Evolutionary conservation across 1,140 invertebrate species (phyloP), one percentile per base, ranked within the genome.

Genomic region (Camponotus floridanus): DNA sequence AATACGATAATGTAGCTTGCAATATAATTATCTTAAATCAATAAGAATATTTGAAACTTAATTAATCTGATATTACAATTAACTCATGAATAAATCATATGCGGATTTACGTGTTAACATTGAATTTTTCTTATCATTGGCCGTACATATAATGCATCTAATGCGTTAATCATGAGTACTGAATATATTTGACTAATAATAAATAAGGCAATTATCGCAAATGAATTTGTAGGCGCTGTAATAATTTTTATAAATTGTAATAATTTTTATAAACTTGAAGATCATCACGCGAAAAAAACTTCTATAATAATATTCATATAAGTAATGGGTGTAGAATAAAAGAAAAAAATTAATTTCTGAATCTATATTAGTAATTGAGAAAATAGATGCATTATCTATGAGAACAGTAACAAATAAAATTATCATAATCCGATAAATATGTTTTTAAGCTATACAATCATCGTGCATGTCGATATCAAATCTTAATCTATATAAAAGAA

Each of bases 11-110:
- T 31, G 13, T 57, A 42, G 6, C 33, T 6, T 42, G 68, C 15
- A 15, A 3, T 8, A 0, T n/a, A 70, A 79, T 2, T 61, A 33
- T 55, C 33, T 79, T 18, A 68, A 79, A 71, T 33, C 48, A 57
- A 80, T 4, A 65, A 57, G 68, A 31, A 3, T 7, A 11, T 6
- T 3, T 18, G 21, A 26, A 36, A 15, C 42, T 48, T 7, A 5
- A 13, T 65, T 51, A 21, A 70, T 42, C n/a, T 21, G 36, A 71
- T 70, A 15, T 80, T 70, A 68, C 13, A 57, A 70, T 45, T 71
- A 59, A 71, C 13, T 59, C 21, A 21, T 39, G 5, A 62, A 67
- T 51, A 55, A 36, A 81, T 80, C 8, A 42, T 0, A 3, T 9
- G 26, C 4, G 2, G 1, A 57, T 76, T 31, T 62, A 1, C 26